phyloP scores from a whole-genome alignment of 1,140 invertebrate species.

The Diachasma alloeum region DNA sequence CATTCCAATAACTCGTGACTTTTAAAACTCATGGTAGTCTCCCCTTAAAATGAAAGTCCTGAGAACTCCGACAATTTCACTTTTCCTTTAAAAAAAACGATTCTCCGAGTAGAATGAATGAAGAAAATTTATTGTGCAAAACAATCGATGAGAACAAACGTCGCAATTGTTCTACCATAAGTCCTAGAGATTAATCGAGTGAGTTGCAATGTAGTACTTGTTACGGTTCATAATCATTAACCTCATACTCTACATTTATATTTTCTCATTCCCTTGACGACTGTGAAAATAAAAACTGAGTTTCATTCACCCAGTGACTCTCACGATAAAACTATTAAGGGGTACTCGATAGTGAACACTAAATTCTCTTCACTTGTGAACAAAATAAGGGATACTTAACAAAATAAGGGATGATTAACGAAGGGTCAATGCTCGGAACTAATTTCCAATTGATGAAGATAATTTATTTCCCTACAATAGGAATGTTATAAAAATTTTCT shows the following conservation, averaged over 20 bases:
- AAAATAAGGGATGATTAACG: no score
- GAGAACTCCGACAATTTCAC: not conserved
- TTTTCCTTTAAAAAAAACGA: not conserved
- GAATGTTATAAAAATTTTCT: no score
- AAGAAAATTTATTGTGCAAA: not conserved
- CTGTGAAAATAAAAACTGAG: not conserved
- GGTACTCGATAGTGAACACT: not conserved
- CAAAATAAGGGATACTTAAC: no score
- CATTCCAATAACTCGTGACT: no score
- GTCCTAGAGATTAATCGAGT: conserved; percentile 2
- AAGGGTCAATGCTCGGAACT: no score
- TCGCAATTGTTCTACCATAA: not conserved
- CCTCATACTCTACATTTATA: not conserved
- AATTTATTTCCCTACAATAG: no score
- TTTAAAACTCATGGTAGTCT: no score
- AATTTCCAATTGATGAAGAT: no score
- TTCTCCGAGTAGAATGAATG: not conserved
- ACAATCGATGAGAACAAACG: not conserved
- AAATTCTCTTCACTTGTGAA: not conserved
- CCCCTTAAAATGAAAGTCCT: not conserved
- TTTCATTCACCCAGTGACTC: not conserved
- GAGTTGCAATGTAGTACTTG: not conserved
- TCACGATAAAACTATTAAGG: not conserved
- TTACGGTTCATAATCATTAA: conserved; percentile 3
- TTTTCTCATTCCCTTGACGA: not conserved